phyloP scores from a whole-genome alignment of 2,797 vertebrate species.

The Sebastiscus albofasciatus region DNA sequence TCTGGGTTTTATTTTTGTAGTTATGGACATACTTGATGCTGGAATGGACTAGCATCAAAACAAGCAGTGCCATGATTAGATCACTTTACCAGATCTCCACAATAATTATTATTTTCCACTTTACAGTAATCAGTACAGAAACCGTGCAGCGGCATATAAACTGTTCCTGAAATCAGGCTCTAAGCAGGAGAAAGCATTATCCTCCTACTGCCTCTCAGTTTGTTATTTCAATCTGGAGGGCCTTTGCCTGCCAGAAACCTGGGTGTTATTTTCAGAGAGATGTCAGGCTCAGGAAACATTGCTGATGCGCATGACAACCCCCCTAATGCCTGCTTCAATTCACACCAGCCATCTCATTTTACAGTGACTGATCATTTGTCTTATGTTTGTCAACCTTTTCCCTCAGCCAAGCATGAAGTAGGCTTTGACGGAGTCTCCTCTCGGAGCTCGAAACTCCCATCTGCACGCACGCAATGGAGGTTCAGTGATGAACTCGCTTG shows the following conservation, averaged over 20 bases:
- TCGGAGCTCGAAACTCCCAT: conserved; percentile 3
- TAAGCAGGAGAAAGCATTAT: conserved; percentile 44
- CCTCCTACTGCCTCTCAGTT: conserved; percentile 25
- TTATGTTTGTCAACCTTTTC: conserved; percentile 73
- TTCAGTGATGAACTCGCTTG: conserved; percentile 5
- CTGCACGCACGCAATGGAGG: conserved; percentile 58
- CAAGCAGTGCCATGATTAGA: not conserved
- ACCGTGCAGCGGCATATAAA: not conserved
- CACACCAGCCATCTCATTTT: conserved; percentile 72
- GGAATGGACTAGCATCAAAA: not conserved
- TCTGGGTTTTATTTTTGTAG: not conserved
- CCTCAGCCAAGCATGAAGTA: conserved; percentile 69
- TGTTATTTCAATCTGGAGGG: conserved; percentile 56
- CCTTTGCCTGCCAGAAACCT: conserved; percentile 43
- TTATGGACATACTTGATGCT: not conserved
- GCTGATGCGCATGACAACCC: conserved; percentile 59
- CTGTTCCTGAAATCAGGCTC: conserved; percentile 15
- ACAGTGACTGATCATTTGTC: conserved; percentile 73
- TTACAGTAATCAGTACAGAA: not conserved
- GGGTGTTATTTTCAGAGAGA: conserved; percentile 55
- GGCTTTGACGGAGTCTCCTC: conserved; percentile 35
- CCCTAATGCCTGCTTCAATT: conserved; percentile 64
- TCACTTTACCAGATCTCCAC: not conserved
- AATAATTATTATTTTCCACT: not conserved
- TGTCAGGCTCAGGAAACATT: conserved; percentile 56